phyloP scores from a whole-genome alignment of 2,113 vertebrate genomes.

The Cairina moschata region DNA sequence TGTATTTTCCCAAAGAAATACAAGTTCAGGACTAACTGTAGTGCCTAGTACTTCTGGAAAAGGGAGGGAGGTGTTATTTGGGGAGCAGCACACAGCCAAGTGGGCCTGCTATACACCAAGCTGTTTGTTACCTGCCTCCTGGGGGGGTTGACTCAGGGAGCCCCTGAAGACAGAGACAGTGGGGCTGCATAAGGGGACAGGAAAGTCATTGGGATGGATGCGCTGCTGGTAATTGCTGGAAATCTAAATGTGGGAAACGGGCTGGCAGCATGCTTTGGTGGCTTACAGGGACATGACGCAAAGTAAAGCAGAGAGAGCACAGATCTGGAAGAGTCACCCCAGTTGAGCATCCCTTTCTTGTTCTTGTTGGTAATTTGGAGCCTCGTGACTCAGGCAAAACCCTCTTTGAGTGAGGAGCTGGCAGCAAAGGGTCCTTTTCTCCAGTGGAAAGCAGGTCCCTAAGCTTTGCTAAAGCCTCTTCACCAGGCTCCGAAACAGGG shows the following conservation, averaged over 20 bases:
- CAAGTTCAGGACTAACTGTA: background rate
- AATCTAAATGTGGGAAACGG: accelerated
- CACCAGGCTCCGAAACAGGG: background rate
- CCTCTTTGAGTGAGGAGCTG: background rate
- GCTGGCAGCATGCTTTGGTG: background rate
- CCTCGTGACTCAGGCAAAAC: background rate
- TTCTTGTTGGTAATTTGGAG: background rate
- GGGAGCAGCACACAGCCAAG: background rate
- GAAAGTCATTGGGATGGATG: too few relatives aligned
- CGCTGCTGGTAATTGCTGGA: background rate
- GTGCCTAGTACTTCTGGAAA: background rate
- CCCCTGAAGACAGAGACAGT: background rate
- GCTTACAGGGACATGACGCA: background rate
- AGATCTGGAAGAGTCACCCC: background rate
- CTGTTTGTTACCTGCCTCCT: background rate
- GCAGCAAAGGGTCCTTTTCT: background rate
- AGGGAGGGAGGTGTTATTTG: background rate
- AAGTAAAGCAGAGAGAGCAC: background rate
- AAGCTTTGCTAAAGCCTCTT: background rate
- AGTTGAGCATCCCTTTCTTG: background rate
- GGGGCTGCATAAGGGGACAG: accelerated
- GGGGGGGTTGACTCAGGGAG: background rate
- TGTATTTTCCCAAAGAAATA: accelerated
- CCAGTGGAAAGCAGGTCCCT: background rate
- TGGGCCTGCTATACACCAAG: background rate